Evolutionary conservation across 2,113 vertebrate species (phyloP).

Genomic region (Myrmecobius fasciatus): DNA sequence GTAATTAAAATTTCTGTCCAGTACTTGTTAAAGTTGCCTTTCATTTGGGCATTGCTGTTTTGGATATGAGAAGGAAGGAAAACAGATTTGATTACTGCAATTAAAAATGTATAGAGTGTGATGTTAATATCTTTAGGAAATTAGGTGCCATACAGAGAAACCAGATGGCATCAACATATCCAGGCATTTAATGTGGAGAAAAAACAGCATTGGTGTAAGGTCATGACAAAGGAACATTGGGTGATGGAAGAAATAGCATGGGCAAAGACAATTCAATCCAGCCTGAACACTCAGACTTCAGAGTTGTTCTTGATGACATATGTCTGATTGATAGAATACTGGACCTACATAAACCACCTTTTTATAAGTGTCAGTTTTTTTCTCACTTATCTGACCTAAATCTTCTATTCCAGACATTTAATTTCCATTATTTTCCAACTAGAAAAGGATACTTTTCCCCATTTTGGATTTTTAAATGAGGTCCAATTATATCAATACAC

Average conservation of each 20-base stretch:
- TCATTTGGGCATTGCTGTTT: conserved; percentile 49
- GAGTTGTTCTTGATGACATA: background rate
- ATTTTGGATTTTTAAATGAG: background rate
- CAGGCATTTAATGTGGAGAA: background rate
- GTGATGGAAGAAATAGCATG: background rate
- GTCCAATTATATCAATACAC: background rate
- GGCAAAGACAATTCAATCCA: background rate
- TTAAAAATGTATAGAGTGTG: conserved; percentile 14
- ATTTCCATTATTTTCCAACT: background rate
- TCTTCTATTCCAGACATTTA: background rate
- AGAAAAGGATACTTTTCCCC: background rate
- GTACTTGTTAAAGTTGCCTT: conserved; percentile 56
- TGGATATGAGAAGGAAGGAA: conserved; percentile 22
- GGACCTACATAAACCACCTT: background rate
- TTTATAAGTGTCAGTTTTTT: background rate
- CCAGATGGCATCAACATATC: background rate
- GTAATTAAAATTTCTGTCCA: conserved; percentile 85
- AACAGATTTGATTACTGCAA: conserved; percentile 30
- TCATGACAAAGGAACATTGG: no score
- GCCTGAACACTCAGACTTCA: background rate
- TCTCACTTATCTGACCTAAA: background rate
- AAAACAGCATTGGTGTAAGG: background rate
- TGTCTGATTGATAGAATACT: background rate
- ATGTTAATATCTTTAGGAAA: background rate
- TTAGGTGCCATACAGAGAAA: conserved; percentile 6